These are phyloP conservation scores for Apotomis capreana DNA, from an alignment of 2,888 invertebrate genomes.

Conservation along the genomic window DNA sequence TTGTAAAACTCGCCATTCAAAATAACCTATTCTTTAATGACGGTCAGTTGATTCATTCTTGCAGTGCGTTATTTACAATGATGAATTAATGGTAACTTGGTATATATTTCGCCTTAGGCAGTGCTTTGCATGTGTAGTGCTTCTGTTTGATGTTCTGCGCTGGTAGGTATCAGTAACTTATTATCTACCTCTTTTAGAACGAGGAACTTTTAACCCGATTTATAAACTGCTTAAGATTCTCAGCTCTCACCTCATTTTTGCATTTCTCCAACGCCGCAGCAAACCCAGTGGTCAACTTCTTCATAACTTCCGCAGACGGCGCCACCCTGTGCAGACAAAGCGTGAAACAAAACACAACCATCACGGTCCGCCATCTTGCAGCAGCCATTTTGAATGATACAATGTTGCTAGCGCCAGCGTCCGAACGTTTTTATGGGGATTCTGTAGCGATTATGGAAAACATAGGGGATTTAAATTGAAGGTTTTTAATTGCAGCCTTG, in stretches of 20 bases:
- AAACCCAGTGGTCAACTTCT: conserved; percentile 64
- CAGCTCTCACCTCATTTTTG: conserved; percentile 62
- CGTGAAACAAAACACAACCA: conserved; percentile 43
- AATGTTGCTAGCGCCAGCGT: conserved; percentile 15
- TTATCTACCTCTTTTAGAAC: too few relatives aligned
- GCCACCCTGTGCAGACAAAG: conserved; percentile 42
- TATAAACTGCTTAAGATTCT: too few relatives aligned
- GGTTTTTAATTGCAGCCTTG: conserved; percentile 24
- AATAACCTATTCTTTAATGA: too few relatives aligned
- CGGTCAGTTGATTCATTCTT: too few relatives aligned
- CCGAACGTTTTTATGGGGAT: conserved; percentile 13
- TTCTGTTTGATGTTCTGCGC: too few relatives aligned
- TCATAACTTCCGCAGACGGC: conserved; percentile 65
- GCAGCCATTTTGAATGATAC: conserved; percentile 51
- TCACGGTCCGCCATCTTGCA: conserved; percentile 52
- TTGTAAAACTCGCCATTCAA: too few relatives aligned
- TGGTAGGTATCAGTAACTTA: too few relatives aligned
- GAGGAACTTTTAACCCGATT: too few relatives aligned
- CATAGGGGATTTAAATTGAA: not conserved
- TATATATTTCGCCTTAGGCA: too few relatives aligned
- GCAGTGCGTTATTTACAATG: too few relatives aligned
- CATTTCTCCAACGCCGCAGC: conserved; percentile 60
- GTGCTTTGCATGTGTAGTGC: too few relatives aligned
- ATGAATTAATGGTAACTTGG: too few relatives aligned
- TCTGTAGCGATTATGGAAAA: conserved; percentile 9